These are phyloP conservation scores for Cataglyphis altisquamis DNA, from an alignment of 2,888 invertebrate genomes.

Conservation along the genomic window DNA sequence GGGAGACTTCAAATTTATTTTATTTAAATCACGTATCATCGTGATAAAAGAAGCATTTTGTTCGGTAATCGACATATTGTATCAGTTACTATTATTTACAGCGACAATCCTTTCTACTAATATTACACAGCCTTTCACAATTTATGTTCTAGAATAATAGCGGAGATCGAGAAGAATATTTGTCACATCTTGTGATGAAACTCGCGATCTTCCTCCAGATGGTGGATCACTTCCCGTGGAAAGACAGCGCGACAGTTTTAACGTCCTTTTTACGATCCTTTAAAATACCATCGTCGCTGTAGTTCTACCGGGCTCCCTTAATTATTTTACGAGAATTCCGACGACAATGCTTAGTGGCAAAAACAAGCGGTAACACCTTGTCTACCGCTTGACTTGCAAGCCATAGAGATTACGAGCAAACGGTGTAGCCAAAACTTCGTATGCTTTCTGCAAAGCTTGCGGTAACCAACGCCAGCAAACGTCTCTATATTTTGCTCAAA, in stretches of 20 bases:
- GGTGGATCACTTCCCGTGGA: slow-evolving; percentile 64
- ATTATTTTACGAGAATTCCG: slow-evolving; percentile 86
- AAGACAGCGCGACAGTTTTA: slow-evolving; percentile 81
- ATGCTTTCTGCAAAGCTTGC: slow-evolving; percentile 27
- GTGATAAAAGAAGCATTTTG: not conserved
- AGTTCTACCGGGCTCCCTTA: slow-evolving; percentile 81
- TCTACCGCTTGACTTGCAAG: slow-evolving; percentile 76
- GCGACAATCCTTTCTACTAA: not conserved
- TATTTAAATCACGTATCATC: not conserved
- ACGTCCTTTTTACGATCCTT: slow-evolving; percentile 85
- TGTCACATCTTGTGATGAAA: slow-evolving; percentile 5
- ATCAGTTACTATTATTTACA: not conserved
- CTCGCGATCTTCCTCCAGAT: slow-evolving; percentile 65
- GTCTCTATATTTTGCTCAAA: not conserved
- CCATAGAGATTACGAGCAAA: slow-evolving; percentile 71
- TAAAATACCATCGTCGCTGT: slow-evolving; percentile 83
- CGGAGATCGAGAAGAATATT: slow-evolving; percentile 22
- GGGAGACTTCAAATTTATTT: not conserved
- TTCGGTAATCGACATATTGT: not conserved
- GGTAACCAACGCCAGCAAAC: not conserved
- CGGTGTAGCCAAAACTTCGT: slow-evolving; percentile 17
- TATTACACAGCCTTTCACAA: not conserved
- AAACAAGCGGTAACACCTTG: slow-evolving; percentile 84
- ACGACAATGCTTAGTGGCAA: slow-evolving; percentile 84
- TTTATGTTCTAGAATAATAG: not conserved